These are phyloP conservation scores for Turritopsis dohrnii DNA, from an alignment of 30 jellyfish, hydroid and myxozoan species.

Conservation along the genomic window DNA sequence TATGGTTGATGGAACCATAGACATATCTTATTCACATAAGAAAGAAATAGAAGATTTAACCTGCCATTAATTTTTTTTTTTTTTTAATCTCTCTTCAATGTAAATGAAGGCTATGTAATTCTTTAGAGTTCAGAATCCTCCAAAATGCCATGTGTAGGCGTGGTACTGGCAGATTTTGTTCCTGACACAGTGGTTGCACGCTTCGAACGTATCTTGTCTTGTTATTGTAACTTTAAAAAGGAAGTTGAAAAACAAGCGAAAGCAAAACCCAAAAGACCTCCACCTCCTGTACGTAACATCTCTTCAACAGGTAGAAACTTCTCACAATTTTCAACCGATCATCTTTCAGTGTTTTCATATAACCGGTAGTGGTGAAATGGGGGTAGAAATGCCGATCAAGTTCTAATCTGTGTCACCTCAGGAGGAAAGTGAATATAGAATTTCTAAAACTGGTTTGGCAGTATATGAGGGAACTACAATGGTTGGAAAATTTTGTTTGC, in stretches of 20 bases:
- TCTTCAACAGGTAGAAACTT: not conserved
- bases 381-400: no score
- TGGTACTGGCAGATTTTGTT: constrained; percentile 55
- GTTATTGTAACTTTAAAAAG: constrained; percentile 65
- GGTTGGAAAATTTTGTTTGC: no score
- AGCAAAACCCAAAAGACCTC: constrained; percentile 81
- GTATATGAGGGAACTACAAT: no score
- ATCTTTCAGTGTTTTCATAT: no score
- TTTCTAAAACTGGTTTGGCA: no score
- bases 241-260: constrained; percentile 15
- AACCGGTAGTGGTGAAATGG: no score
- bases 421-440: no score
- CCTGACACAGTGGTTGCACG: constrained; percentile 49
- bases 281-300: constrained; percentile 51
- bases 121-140: not conserved
- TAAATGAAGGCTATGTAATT: not conserved
- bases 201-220: constrained; percentile 67
- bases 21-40: no score
- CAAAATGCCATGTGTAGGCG: constrained; percentile 53
- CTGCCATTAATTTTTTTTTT: not conserved
- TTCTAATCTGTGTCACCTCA: no score
- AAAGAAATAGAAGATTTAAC: no score
- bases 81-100: not conserved
- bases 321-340: no score
- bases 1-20: no score